Conservation (phyloP, 1,140 invertebrate genomes). For the Samia ricini region DNA sequence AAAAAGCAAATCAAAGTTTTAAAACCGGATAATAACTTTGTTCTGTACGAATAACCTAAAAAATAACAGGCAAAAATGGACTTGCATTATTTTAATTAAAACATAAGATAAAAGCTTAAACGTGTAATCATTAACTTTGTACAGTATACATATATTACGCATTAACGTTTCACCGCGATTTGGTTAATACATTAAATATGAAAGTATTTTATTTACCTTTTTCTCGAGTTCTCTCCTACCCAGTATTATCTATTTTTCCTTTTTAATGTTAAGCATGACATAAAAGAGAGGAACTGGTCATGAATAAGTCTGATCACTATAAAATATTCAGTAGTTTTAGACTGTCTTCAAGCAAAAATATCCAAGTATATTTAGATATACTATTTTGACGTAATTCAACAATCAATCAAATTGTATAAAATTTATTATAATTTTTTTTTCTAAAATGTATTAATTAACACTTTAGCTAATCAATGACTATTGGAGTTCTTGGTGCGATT, state of each 20-base stretch:
- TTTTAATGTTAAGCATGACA: no score
- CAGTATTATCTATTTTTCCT: no score
- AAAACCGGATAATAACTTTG: conserved; percentile 26
- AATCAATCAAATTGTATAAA: no score
- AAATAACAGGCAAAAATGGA: conserved; percentile 22
- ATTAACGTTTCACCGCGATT: not conserved
- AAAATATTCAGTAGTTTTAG: not conserved
- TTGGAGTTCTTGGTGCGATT: no score
- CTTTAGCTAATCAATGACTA: no score
- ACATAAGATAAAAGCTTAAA: conserved; percentile 16
- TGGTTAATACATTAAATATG: not conserved
- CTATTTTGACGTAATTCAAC: not conserved
- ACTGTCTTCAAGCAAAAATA: not conserved
- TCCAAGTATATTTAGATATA: not conserved
- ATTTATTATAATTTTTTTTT: no score
- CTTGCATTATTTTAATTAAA: conserved; percentile 14
- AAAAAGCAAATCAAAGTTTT: conserved; percentile 18
- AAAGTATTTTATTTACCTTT: not conserved
- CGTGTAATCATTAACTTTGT: conserved; percentile 3
- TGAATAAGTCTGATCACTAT: no score
- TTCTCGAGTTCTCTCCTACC: no score
- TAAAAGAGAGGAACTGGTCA: no score
- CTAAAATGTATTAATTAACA: no score
- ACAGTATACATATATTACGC: not conserved
- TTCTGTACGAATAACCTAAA: conserved; percentile 15